phyloP scores from a whole-genome alignment of 2,797 vertebrate species.

The Phoeniculus purpureus region DNA sequence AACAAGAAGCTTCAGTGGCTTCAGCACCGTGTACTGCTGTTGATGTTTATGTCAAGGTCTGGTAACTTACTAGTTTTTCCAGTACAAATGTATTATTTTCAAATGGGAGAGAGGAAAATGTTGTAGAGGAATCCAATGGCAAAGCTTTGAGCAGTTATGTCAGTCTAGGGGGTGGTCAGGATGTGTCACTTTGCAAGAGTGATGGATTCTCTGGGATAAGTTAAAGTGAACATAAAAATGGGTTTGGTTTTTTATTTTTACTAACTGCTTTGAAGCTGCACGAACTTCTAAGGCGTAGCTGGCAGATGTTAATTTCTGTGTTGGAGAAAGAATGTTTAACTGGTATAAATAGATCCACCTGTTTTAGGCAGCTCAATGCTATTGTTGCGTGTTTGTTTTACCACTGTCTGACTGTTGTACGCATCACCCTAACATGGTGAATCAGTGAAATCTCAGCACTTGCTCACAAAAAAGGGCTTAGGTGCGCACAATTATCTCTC shows the following conservation, averaged over 20 bases:
- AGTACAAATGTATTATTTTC: not conserved
- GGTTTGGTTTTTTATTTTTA: not conserved
- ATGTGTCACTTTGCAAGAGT: not conserved
- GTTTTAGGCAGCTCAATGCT: conserved; percentile 24
- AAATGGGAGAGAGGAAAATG: not conserved
- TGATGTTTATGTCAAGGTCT: not conserved
- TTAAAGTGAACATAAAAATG: not conserved
- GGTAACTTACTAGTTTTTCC: not conserved
- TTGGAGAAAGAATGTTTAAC: not conserved
- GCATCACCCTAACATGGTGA: not conserved
- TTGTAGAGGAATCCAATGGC: not conserved
- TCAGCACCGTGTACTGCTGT: not conserved
- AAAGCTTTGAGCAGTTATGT: not conserved
- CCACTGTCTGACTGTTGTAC: not conserved
- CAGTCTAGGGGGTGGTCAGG: not conserved
- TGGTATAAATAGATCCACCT: conserved; percentile 11
- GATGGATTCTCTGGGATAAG: not conserved
- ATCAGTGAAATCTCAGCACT: conserved; percentile 16
- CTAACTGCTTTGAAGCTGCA: not conserved
- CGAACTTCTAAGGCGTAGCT: not conserved
- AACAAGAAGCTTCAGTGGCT: not conserved
- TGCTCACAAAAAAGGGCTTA: conserved; percentile 8
- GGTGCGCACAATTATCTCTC: not conserved
- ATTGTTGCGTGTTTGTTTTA: not conserved
- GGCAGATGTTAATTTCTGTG: conserved; percentile 1